Percentiles rank a stretch among this genome's conserved stretches.
Conservation (phyloP, 2,113 vertebrate species). For the human region DNA sequence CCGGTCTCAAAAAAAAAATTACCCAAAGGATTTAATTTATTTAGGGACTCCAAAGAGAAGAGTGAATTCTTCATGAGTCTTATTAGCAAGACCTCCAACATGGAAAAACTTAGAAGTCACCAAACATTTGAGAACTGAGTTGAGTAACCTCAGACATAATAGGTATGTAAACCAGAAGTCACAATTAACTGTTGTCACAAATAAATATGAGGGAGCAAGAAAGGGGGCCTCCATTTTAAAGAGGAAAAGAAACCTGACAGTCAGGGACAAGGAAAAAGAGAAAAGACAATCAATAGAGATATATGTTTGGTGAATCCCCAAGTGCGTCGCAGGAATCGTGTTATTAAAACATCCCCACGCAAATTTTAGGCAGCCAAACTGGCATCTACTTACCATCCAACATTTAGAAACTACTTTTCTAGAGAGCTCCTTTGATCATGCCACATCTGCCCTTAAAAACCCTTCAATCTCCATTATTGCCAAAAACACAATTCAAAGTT, state of each 20-base stretch:
- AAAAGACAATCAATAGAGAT: background rate
- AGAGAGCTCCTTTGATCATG: background rate
- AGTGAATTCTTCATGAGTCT: background rate
- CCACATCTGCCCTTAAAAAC: background rate
- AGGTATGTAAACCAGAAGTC: background rate
- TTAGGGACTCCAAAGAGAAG: background rate
- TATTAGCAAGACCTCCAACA: background rate
- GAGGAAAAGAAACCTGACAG: background rate
- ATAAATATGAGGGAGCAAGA: background rate
- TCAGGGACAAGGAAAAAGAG: background rate
- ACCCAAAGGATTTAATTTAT: background rate
- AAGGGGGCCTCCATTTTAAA: background rate
- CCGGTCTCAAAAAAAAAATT: background rate
- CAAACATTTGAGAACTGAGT: background rate
- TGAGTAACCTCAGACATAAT: background rate
- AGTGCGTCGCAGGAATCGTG: background rate
- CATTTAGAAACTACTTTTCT: background rate
- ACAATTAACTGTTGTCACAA: background rate
- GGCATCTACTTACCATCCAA: background rate
- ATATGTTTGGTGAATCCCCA: background rate
- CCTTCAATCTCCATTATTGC: background rate
- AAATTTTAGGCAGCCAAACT: background rate
- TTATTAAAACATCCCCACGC: background rate
- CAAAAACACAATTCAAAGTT: conserved; percentile 3
- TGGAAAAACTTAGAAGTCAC: background rate